Base-by-base conservation (phyloP, 2,113 vertebrate species). In the Pteruthius melanotis region DNA sequence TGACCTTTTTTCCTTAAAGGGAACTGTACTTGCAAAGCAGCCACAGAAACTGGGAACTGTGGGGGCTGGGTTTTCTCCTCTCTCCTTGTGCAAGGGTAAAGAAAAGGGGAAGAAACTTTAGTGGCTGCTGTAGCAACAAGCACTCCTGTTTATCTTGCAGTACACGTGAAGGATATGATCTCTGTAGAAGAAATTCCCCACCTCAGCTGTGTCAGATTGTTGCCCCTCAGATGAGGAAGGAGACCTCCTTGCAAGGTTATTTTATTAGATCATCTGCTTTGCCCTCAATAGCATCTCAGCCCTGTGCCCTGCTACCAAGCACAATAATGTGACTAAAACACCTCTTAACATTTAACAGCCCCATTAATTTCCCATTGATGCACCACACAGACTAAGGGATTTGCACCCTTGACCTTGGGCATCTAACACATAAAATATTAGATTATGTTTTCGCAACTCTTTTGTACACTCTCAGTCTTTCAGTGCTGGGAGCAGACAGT, bases 331-430 rank as follows among this genome's bases (percentile, higher is more conserved):
- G 59, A 65, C 94, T 88, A 59, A 88, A 95, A 63, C 78, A 72
- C 50, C 63, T 69, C 87, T 95, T 95, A 94, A 89, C 87, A 87
- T 95, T 97, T 94, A 95, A 96, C 45, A 8, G 59, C 76, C 89
- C 76, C 91, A 89, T 95, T 95, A 93, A 94, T 94, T 95, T 90
- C 83, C 87, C 52, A 37, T 22, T 76, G 74, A 79, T 95, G 63
- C 63, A 68, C 66, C 70, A 56, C 78, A 83, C 57, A 65, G 74
- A 64, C 53, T 66, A 91, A 93, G 28, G 71, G 84, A 82, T 95
- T 94, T 87, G 81, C 93, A 87, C 87, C 70, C 93, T 70, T 95
- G 84, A 95, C 90, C 91, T 97, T 91, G 83, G 83, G 53, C 69
- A 84, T 87, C 80, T 79, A 76, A 49, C 66, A 83, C 61, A 76